Evolutionary conservation across 2,888 invertebrate genomes (phyloP).

Genomic region (Stenodema calcarata): DNA sequence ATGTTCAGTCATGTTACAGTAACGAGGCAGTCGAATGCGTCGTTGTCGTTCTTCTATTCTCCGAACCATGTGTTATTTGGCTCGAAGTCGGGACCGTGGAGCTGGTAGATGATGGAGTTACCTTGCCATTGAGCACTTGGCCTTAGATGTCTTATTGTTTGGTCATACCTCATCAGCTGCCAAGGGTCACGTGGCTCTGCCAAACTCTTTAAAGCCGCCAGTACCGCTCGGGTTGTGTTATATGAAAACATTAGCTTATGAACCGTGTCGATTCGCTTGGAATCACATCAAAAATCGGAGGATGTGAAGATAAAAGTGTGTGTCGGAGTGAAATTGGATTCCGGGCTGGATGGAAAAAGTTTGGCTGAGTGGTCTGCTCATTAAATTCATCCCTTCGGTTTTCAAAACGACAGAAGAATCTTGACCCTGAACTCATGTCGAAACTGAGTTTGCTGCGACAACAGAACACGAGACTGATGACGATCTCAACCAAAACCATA

Average conservation of each 20-base stretch:
- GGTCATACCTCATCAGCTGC: background rate
- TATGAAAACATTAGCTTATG: background rate
- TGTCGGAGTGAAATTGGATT: background rate
- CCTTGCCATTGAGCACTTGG: constrained; percentile 1
- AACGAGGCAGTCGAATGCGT: too few species aligned
- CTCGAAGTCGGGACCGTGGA: background rate
- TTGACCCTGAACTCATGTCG: background rate
- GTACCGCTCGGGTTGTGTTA: background rate
- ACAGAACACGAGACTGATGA: too few species aligned
- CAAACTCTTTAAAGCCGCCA: background rate
- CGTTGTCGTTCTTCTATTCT: too few species aligned
- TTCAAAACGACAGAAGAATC: background rate
- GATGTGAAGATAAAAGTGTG: background rate
- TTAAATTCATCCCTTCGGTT: background rate
- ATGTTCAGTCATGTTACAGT: too few species aligned
- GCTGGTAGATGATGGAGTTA: background rate
- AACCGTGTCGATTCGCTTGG: background rate
- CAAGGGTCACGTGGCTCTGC: constrained; percentile 19
- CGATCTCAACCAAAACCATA: too few species aligned
- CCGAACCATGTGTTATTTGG: too few species aligned
- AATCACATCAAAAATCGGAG: background rate
- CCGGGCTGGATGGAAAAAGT: background rate
- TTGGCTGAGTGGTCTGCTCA: background rate
- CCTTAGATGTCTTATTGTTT: background rate
- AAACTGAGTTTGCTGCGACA: background rate